Conservation (phyloP, 30 jellyfish, hydroid and myxozoan species). For the Catostylus mosaicus region DNA sequence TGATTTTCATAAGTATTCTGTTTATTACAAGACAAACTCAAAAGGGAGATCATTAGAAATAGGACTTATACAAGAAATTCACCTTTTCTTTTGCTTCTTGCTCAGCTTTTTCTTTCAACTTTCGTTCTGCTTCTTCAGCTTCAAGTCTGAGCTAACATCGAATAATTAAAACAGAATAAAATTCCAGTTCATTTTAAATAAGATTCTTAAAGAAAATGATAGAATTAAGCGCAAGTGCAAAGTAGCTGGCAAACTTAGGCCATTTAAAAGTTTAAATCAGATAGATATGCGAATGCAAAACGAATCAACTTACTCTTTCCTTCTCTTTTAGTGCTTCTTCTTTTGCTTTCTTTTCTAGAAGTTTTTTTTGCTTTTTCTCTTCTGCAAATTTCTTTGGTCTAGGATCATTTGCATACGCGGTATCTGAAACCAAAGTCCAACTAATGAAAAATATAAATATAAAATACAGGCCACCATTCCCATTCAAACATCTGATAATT, state of each 20-base stretch:
- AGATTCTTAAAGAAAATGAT: neutral
- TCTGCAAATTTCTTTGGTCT: slow-evolving; percentile 78
- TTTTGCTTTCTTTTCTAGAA: slow-evolving; percentile 70
- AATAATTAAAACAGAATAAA: neutral
- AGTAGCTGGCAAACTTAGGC: too few species aligned
- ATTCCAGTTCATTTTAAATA: neutral
- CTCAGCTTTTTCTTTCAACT: slow-evolving; percentile 76
- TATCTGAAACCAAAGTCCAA: slow-evolving; percentile 49
- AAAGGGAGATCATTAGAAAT: too few species aligned
- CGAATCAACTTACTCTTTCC: slow-evolving; percentile 67
- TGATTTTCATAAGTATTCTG: too few species aligned
- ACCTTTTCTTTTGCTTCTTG: slow-evolving; percentile 93
- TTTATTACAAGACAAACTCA: too few species aligned
- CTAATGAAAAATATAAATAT: too few species aligned
- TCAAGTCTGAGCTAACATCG: slow-evolving; percentile 72
- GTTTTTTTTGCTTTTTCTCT: slow-evolving; percentile 69
- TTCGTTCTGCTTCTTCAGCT: slow-evolving; percentile 81
- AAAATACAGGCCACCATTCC: too few species aligned
- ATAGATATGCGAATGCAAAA: neutral
- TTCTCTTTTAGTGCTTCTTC: slow-evolving; percentile 84
- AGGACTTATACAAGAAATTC: neutral
- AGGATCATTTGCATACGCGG: slow-evolving; percentile 91
- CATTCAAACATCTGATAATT: too few species aligned
- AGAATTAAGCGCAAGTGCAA: too few species aligned
- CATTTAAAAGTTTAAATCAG: neutral